Base-by-base conservation (phyloP, 2,797 vertebrate species). In the Heliangelus exortis region DNA sequence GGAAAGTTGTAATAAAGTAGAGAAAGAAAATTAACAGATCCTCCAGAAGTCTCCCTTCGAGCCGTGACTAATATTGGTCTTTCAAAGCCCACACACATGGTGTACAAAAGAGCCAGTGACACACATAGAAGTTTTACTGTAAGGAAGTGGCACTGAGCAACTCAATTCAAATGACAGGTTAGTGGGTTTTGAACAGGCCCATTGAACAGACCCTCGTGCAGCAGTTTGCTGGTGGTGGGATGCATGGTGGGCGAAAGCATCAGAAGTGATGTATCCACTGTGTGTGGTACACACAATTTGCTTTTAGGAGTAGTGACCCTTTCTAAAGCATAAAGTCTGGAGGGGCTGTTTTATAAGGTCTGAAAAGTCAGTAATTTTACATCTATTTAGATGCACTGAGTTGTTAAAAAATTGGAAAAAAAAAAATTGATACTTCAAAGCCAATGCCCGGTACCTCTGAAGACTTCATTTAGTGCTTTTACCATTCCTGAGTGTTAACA, bases 41-140 rank as follows among this genome's bases (percentile, higher is more conserved):
- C 25, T 79, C 47, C 76, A 76, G n/a, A 84, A 77, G 20, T 18
- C 15, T 51, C 25, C 43, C 36, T 59, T 2, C 58, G 16, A 68
- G 39, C 66, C 84, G 41, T 55, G 33, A 17, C 74, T 45, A 48
- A 15, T 12, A 28, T 0, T 25, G 28, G 21, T 72, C 36, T 53
- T 82, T 75, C 58, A 61, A 91, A 89, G 58, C 18, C n/a, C 50
- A 26, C 10, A 4, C 23, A n/a, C 0, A 0, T 7, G 5, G 10
- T 4, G 14, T 78, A 58, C 61, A 41, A 41, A 80, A 86, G 41
- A 54, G 33, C 31, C 25, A 78, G 15, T 2, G 6, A 10, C 28
- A 5, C 0, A 0, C 0, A 0, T 1, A 6, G 34, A 26, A 17
- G 11, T 34, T n/a, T 36, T 21, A 14, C 58, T 19, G 10, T n/a